Conservation (phyloP, 2,797 vertebrate genomes). For the Malacoraja senta region DNA sequence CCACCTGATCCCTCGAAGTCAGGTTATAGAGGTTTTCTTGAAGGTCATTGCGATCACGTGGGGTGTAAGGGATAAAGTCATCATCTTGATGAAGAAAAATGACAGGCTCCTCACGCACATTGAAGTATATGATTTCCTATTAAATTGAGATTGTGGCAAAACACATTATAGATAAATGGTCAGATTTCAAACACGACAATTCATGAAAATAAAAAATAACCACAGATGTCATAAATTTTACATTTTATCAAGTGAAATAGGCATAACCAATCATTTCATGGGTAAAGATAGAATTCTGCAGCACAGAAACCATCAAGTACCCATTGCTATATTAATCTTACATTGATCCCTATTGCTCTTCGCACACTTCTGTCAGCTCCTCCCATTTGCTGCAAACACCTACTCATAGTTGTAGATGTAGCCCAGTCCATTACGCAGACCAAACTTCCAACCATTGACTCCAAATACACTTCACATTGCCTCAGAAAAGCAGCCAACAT, state of each 20-base stretch:
- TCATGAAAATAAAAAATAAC: too few relatives aligned
- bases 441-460: too few relatives aligned
- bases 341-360: too few relatives aligned
- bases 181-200: neutral
- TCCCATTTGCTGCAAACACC: too few relatives aligned
- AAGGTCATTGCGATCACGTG: neutral
- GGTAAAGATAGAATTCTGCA: neutral
- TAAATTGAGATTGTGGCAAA: neutral
- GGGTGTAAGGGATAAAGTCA: slow-evolving; percentile 27
- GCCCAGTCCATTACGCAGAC: too few relatives aligned
- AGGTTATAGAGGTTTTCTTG: slow-evolving; percentile 24
- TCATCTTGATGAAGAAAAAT: slow-evolving; percentile 19
- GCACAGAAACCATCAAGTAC: too few relatives aligned
- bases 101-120: slow-evolving; percentile 18
- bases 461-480: too few relatives aligned
- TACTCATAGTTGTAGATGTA: too few relatives aligned
- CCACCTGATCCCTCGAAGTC: slow-evolving; percentile 6
- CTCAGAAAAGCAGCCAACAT: too few relatives aligned
- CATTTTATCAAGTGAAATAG: neutral
- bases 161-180: neutral
- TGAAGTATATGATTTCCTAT: slow-evolving; percentile 32
- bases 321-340: too few relatives aligned
- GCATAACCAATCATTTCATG: neutral
- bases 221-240: neutral
- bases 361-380: too few relatives aligned